A percentile compares a stretch with the other conserved stretches of the same genome.
phyloP scores from a whole-genome alignment of 2,113 vertebrate genomes.

The Nansenia antarctica region DNA sequence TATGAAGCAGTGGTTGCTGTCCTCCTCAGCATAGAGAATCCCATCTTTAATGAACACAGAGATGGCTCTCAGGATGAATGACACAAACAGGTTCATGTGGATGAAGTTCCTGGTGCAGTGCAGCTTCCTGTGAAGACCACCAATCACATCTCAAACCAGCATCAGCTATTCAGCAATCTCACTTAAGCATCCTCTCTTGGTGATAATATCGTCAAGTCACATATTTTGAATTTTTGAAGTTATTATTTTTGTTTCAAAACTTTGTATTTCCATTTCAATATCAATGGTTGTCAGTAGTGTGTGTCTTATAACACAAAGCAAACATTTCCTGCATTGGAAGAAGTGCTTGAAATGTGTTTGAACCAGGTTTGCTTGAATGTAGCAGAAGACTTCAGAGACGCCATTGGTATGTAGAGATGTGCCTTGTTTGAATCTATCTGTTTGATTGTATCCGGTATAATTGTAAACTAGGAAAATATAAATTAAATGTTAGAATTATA shows the following conservation, averaged over 20 bases:
- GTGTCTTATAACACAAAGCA: too few species aligned
- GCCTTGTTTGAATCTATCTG: not conserved
- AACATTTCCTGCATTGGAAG: too few species aligned
- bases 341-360: too few species aligned
- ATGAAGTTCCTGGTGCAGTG: conserved; percentile 98
- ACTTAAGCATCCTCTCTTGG: not conserved
- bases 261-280: too few species aligned
- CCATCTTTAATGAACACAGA: conserved; percentile 97
- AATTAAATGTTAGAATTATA: too few species aligned
- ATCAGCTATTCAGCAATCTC: too few species aligned
- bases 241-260: too few species aligned
- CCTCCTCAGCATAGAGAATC: conserved; percentile 89
- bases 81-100: conserved; percentile 98
- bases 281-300: too few species aligned
- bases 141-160: not conserved
- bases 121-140: conserved; percentile 81
- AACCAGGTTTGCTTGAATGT: too few species aligned
- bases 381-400: not conserved
- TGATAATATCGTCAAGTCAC: not conserved
- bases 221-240: too few species aligned
- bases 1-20: conserved; percentile 89
- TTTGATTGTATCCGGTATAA: too few species aligned
- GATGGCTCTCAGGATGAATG: conserved; percentile 93
- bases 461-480: too few species aligned
- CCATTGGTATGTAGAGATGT: not conserved